phyloP scores from a whole-genome alignment of 2,113 vertebrate species.

The Hirundichthys speculiger region DNA sequence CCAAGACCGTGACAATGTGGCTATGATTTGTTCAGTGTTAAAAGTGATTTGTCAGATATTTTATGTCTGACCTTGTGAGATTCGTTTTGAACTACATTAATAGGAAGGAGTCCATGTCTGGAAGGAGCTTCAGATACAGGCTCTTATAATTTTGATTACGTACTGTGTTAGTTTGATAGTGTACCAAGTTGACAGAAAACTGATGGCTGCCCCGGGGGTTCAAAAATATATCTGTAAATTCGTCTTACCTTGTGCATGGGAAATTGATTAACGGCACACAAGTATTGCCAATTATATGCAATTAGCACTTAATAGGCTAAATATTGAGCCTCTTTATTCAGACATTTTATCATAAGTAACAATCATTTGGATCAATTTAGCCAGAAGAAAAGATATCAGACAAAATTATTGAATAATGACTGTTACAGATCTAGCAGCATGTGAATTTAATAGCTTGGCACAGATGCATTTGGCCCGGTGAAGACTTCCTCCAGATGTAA shows the following conservation, averaged over 20 bases:
- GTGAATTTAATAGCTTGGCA: conserved; percentile 15
- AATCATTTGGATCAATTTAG: conserved; percentile 18
- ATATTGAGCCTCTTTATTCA: conserved; percentile 3
- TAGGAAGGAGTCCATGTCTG: too few species aligned
- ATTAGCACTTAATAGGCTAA: conserved; percentile 11
- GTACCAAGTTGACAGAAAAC: not conserved
- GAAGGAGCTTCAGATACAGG: not conserved
- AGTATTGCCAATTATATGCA: not conserved
- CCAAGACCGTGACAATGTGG: too few species aligned
- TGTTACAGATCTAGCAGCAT: conserved; percentile 17
- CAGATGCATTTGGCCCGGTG: conserved; percentile 17
- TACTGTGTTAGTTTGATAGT: not conserved
- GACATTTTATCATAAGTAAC: conserved; percentile 3
- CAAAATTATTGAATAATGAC: conserved; percentile 14
- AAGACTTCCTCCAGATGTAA: conserved; percentile 25
- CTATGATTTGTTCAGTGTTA: too few species aligned
- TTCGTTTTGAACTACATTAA: too few species aligned
- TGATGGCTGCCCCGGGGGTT: not conserved
- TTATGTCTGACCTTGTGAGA: too few species aligned
- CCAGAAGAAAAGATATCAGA: conserved; percentile 11
- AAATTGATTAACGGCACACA: conserved; percentile 4
- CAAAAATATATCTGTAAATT: not conserved
- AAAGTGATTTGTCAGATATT: too few species aligned
- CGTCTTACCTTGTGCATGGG: not conserved
- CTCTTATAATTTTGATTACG: not conserved